These are phyloP conservation scores for Oenanthe melanoleuca DNA, from an alignment of 2,113 vertebrate genomes.

Conservation along the genomic window DNA sequence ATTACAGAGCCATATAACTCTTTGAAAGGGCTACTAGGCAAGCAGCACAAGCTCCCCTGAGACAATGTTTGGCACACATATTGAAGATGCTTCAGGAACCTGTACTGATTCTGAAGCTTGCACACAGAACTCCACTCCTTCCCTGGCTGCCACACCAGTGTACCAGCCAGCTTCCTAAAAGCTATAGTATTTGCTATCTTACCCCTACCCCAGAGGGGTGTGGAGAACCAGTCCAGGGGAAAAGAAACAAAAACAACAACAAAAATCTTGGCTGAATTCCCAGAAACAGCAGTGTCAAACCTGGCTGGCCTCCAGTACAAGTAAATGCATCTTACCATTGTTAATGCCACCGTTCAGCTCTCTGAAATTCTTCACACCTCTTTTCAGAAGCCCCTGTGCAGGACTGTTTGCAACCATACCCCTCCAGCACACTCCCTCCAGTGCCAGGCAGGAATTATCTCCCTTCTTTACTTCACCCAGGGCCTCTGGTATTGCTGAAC, in stretches of 20 bases:
- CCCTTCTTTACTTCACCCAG: background rate
- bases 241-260: background rate
- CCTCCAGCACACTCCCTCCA: background rate
- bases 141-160: background rate
- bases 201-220: background rate
- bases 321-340: background rate
- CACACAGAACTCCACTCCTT: background rate
- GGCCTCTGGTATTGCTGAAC: background rate
- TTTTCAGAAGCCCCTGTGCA: background rate
- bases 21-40: background rate
- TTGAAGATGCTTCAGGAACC: background rate
- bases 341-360: background rate
- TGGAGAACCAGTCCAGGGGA: background rate
- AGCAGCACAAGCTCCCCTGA: background rate
- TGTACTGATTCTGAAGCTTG: background rate
- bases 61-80: accelerated
- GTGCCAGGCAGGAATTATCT: background rate
- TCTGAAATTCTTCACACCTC: background rate
- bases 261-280: background rate
- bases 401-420: accelerated
- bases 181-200: background rate
- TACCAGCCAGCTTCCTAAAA: background rate
- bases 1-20: background rate
- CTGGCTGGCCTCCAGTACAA: background rate
- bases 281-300: background rate